Evolutionary conservation across 1,140 invertebrate species (phyloP), one percentile per base, ranked within the genome.

Genomic region (Dendrolimus punctatus): DNA sequence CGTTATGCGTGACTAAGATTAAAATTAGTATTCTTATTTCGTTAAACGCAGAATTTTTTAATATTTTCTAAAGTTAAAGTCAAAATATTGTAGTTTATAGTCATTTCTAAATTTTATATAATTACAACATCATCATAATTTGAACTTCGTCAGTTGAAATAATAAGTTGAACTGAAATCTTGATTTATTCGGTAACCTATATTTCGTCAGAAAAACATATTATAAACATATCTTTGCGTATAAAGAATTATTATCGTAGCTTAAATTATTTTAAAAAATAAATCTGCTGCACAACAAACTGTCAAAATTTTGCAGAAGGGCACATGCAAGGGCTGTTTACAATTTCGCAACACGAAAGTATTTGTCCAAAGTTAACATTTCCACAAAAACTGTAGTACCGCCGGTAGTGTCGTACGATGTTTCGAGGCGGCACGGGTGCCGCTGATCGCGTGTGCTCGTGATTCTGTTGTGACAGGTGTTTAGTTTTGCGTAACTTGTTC

Each of bases 301-400:
- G 82, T 85, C 82, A 85, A 84, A 85, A 82, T 81, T 85, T 85
- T 85, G 82, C 82, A 84, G 76, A 69, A 80, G 70, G 72, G 70
- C 81, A 73, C 82, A 83, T 83, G 81, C 72, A 73, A 61, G 71
- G 66, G 79, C 77, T 86, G 82, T 86, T 86, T 86, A 86, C 82
- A 77, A 79, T 76, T 77, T 69, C 54, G 63, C 71, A 66, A 76
- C 65, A 58, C 39, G 68, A 65, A 58, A 68, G 64, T 73, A 72
- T 73, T 80, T 78, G 68, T 73, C 46, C 8, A 8, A 41, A 54
- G 52, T 51, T 47, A 46, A 36, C 43, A 55, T 58, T 53, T 38
- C 40, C 9, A 40, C 23, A 8, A 9, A 40, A 44, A 42, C 8
- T 62, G 67, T 40, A 57, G 49, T 53, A 61, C 51, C 59, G 59